These are phyloP conservation scores for Apostichopus californicus DNA, from an alignment of 35 echinoderm and acorn worm genomes.

Conservation along the genomic window DNA sequence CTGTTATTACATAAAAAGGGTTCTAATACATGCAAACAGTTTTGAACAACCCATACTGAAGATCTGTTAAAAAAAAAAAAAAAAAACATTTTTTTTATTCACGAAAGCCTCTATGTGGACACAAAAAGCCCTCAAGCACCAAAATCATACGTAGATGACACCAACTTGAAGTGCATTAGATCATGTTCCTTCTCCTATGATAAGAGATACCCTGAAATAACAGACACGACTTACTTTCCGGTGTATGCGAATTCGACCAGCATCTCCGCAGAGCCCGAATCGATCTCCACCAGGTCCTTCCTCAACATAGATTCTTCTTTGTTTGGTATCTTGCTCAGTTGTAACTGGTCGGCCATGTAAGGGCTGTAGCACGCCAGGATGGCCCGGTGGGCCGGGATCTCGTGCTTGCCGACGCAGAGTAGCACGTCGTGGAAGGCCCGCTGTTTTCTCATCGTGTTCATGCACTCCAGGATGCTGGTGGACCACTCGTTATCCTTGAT, in stretches of 20 bases:
- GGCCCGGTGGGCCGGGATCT: slow-evolving; percentile 87
- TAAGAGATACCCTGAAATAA: too few relatives aligned
- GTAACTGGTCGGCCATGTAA: slow-evolving; percentile 65
- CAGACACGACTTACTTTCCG: slow-evolving; percentile 67
- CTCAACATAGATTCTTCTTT: slow-evolving; percentile 46
- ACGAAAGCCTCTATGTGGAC: too few relatives aligned
- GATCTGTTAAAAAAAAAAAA: too few relatives aligned
- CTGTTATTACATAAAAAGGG: too few relatives aligned
- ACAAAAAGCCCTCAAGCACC: too few relatives aligned
- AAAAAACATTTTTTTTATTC: too few relatives aligned
- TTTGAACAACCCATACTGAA: too few relatives aligned
- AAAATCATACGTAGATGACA: too few relatives aligned
- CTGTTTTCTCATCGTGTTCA: slow-evolving; percentile 94
- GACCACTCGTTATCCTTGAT: slow-evolving; percentile 74
- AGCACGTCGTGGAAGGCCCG: slow-evolving; percentile 79
- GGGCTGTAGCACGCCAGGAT: slow-evolving; percentile 86
- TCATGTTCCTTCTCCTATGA: too few relatives aligned
- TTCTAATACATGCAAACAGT: too few relatives aligned
- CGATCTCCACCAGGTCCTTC: slow-evolving; percentile 55
- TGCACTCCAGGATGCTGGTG: slow-evolving; percentile 57
- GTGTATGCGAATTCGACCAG: slow-evolving; percentile 96
- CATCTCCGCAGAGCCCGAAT: slow-evolving; percentile 63
- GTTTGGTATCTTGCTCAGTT: slow-evolving; percentile 24
- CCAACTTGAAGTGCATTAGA: too few relatives aligned
- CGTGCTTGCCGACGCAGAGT: slow-evolving; percentile 70